These are phyloP conservation scores for Hyperopisus bebe DNA, from an alignment of 2,113 vertebrate genomes.

Conservation along the genomic window DNA sequence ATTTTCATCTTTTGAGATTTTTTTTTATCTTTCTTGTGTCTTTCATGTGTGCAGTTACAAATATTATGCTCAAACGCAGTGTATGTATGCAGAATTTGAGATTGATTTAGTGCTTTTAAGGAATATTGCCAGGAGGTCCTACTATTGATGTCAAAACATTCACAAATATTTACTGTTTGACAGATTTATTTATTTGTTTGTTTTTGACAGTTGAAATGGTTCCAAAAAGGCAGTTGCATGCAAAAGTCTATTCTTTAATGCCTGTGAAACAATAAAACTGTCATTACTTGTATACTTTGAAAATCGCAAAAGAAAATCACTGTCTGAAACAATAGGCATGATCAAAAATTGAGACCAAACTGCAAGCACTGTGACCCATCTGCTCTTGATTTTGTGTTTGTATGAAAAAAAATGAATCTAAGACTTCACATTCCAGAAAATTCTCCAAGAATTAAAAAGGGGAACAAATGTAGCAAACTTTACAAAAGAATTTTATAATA, in stretches of 20 bases:
- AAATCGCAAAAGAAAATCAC: not conserved
- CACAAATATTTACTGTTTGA: not conserved
- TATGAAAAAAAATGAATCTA: not conserved
- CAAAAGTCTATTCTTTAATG: not conserved
- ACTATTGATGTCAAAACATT: not conserved
- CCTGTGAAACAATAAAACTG: not conserved
- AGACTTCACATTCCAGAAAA: not conserved
- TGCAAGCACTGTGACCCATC: not conserved
- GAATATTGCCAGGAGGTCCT: slow-evolving; percentile 3
- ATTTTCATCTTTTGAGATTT: slow-evolving; percentile 29
- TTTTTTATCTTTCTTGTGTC: not conserved
- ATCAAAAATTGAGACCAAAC: not conserved
- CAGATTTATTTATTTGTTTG: not conserved
- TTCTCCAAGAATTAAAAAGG: not conserved
- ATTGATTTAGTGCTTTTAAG: not conserved
- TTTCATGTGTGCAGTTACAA: slow-evolving; percentile 14
- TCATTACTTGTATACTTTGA: not conserved
- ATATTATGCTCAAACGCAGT: not conserved
- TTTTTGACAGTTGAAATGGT: not conserved
- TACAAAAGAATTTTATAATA: not conserved
- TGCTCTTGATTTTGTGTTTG: not conserved
- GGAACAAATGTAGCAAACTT: not conserved
- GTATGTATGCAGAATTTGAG: not conserved
- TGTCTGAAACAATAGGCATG: not conserved
- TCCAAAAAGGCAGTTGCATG: slow-evolving; percentile 10